phyloP scores from a whole-genome alignment of 2,113 vertebrate species.

The Procavia capensis region DNA sequence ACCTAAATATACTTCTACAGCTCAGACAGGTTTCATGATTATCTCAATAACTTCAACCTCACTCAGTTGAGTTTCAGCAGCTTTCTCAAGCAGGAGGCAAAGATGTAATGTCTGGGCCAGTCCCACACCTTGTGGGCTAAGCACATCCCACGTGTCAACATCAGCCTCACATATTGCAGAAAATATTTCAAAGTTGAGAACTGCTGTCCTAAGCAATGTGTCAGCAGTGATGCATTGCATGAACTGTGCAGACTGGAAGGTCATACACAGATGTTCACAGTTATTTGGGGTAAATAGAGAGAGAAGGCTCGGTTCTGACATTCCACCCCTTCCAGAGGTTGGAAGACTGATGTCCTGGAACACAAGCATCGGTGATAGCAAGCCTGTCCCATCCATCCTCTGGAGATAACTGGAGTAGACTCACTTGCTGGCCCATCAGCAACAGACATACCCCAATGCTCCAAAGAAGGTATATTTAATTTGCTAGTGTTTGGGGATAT shows the following conservation, averaged over 20 bases:
- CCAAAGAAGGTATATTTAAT: neutral
- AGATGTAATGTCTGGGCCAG: neutral
- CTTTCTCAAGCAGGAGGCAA: neutral
- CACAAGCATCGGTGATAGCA: neutral
- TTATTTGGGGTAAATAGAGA: neutral
- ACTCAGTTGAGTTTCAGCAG: neutral
- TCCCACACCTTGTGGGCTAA: neutral
- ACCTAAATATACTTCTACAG: neutral
- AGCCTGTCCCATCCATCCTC: neutral
- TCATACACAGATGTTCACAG: neutral
- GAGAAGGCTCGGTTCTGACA: neutral
- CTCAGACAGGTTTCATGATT: neutral
- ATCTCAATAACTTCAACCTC: neutral
- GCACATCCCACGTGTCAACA: neutral
- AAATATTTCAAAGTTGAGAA: slow-evolving; percentile 12
- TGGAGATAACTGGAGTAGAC: neutral
- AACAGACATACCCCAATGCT: neutral
- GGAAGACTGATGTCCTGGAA: neutral
- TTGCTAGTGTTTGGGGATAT: neutral
- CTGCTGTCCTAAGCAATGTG: neutral
- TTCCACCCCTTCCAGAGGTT: neutral
- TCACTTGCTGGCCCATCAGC: neutral
- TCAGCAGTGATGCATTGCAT: neutral
- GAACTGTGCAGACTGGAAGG: neutral
- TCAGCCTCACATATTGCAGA: neutral